Evolutionary conservation across 2,888 invertebrate genomes (phyloP), one percentile per base, ranked within the genome.

Genomic region (Spilosoma lubricipeda): DNA sequence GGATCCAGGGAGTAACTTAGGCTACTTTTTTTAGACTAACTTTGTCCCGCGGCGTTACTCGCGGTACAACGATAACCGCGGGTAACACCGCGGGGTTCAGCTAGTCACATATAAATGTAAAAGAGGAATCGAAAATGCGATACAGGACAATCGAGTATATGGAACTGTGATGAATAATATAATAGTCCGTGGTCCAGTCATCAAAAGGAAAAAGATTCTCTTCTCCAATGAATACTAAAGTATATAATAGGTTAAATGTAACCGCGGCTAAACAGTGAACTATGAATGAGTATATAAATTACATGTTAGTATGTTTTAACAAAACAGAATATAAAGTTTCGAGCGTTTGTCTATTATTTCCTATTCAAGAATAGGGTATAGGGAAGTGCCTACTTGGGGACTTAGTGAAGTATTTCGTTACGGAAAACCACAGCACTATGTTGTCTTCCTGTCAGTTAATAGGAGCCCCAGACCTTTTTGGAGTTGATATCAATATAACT

Each of bases 381-480:
- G 63, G 63, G 63, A 30, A 30, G 18, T 30, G 30, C 63, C 30
- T 45, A 63, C 63, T 18, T 45, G 27, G 20, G 15, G 30, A n/a
- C 56, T 36, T 56, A 39, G 69, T 33, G 33, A 27, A 20, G n/a
- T 56, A 56, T 48, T 52, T 52, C 9, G 48, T 30, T 48, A 52
- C 68, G 36, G 69, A 56, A 69, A 69, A 69, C 45, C 69, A 33
- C 56, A 69, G 45, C 56, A 23, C 20, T 68, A 30, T 67, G 20
- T 33, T 48, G 67, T 68, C 48, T 45, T 68, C 67, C 30, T 18
- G 30, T 63, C 30, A 30, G 63, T 15, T 4, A 30, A 30, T 63
- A 30, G 63, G 18, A 63, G 30, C 8, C 0, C 2, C 8, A 63
- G 8, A 18, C 15, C 2, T 5, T 30, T 63, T 63, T 30, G 63